These are phyloP conservation scores for Aptenodytes patagonicus DNA, from an alignment of 2,113 vertebrate species.

Conservation along the genomic window DNA sequence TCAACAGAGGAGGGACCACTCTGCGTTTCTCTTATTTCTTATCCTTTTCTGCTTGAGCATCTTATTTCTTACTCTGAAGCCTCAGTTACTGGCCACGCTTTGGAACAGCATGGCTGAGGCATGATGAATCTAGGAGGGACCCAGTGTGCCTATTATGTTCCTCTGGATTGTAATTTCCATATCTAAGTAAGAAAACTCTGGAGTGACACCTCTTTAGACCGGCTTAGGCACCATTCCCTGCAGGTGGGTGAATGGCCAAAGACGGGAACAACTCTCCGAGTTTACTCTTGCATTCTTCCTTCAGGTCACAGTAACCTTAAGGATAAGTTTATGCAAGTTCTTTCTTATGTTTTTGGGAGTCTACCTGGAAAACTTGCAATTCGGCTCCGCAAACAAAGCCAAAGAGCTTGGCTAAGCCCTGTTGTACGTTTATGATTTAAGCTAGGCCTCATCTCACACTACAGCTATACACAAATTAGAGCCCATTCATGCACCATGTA, in stretches of 20 bases:
- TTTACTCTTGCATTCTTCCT: background rate
- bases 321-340: background rate
- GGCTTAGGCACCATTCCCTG: background rate
- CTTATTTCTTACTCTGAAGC: background rate
- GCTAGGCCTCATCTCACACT: background rate
- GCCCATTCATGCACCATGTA: background rate
- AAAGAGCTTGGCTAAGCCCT: background rate
- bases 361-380: background rate
- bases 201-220: background rate
- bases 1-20: background rate
- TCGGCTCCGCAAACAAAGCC: background rate
- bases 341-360: background rate
- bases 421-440: background rate
- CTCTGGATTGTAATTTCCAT: background rate
- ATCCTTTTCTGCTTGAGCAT: background rate
- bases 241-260: background rate
- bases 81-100: background rate
- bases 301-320: background rate
- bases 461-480: background rate
- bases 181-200: background rate
- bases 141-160: background rate
- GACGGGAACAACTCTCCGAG: background rate
- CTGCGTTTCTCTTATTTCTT: background rate
- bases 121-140: background rate
- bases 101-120: background rate